Conservation (phyloP, 2,797 vertebrate genomes). For the Podarcis siculus region DNA sequence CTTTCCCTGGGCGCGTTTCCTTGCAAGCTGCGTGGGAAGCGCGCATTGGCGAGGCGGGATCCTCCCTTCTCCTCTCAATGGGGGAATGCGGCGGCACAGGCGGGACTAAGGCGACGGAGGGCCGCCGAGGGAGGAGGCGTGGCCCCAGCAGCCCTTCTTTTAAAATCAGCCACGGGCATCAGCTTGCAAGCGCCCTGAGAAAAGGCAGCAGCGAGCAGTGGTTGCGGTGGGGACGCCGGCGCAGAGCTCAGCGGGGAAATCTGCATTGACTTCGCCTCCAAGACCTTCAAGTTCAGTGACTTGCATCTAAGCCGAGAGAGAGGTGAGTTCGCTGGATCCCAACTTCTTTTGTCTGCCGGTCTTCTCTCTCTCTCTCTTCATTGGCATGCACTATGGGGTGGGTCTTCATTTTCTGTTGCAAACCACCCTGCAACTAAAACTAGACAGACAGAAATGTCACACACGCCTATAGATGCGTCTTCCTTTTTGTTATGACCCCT, state of each 20-base stretch:
- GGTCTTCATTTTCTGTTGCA: neutral
- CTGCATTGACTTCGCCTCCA: rapidly evolving
- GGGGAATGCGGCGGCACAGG: neutral
- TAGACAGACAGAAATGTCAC: neutral
- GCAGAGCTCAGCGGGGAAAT: slow-evolving; percentile 39
- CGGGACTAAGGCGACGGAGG: neutral
- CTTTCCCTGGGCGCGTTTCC: neutral
- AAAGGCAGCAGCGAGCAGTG: neutral
- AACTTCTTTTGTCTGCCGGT: neutral
- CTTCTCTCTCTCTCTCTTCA: neutral
- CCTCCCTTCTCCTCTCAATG: neutral
- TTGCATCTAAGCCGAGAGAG: neutral
- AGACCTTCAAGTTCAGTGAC: neutral
- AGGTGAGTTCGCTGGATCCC: neutral
- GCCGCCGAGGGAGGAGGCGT: neutral
- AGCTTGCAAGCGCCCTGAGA: neutral
- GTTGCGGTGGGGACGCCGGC: neutral
- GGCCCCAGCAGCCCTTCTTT: neutral
- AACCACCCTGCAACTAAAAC: neutral
- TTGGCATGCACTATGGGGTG: neutral
- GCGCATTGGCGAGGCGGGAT: slow-evolving; percentile 18
- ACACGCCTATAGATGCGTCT: neutral
- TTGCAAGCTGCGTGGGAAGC: neutral
- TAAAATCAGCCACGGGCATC: neutral
- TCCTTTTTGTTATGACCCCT: neutral